Percentiles rank a stretch among this genome's conserved stretches.
Evolutionary conservation across 2,113 vertebrate species (phyloP).

Genomic region (Gulo gulo): DNA sequence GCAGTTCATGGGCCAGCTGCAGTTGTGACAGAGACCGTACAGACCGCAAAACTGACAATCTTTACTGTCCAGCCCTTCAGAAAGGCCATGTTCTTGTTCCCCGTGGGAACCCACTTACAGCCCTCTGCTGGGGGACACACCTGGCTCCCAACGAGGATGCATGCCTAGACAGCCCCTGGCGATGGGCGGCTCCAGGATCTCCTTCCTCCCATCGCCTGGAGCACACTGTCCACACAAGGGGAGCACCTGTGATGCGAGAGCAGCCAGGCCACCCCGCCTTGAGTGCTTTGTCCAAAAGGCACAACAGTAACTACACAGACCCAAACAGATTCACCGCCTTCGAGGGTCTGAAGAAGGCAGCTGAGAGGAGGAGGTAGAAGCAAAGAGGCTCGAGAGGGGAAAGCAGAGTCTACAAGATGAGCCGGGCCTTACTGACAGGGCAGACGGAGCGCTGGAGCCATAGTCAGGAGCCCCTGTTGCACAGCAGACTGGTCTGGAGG

Average conservation of each 20-base stretch:
- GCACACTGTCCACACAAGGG: not conserved
- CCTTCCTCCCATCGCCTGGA: accelerated
- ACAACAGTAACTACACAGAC: not conserved
- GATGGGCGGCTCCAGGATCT: not conserved
- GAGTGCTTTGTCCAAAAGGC: not conserved
- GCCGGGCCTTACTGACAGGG: not conserved
- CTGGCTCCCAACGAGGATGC: not conserved
- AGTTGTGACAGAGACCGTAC: not conserved
- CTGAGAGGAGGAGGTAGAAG: not conserved
- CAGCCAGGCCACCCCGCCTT: not conserved
- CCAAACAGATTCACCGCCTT: not conserved
- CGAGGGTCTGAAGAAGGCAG: not conserved
- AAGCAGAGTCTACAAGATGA: not conserved
- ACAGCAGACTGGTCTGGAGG: not conserved
- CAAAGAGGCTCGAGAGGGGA: not conserved
- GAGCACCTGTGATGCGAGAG: not conserved
- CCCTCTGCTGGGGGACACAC: not conserved
- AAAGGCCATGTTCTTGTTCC: not conserved
- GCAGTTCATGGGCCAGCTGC: not conserved
- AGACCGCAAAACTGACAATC: not conserved
- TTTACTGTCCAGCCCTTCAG: not conserved
- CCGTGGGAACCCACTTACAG: not conserved
- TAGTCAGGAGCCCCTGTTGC: accelerated
- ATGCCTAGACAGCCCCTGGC: too few species aligned
- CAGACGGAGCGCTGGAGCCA: not conserved